Percentiles rank a stretch among this genome's conserved stretches.
These are phyloP conservation scores for Chascanopsetta lugubris DNA, from an alignment of 2,113 vertebrate genomes.

Conservation along the genomic window DNA sequence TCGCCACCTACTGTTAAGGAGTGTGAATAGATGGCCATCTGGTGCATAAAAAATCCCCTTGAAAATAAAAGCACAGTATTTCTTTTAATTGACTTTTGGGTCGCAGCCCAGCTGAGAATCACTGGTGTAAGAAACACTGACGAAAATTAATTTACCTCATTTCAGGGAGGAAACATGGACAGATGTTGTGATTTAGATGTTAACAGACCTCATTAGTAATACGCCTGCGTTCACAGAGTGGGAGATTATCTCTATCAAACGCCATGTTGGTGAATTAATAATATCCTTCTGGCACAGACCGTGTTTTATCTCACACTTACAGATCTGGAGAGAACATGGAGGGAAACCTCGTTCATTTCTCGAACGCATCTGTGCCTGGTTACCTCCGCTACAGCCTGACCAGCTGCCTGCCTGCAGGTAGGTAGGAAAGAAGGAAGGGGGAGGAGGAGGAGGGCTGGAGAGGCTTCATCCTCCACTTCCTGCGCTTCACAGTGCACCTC, in stretches of 20 bases:
- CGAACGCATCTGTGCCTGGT: slow-evolving; percentile 13
- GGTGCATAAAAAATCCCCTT: too few relatives aligned
- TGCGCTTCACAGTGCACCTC: slow-evolving; percentile 56
- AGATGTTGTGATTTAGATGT: slow-evolving; percentile 72
- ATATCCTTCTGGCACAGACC: slow-evolving; percentile 46
- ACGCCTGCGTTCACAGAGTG: slow-evolving; percentile 34
- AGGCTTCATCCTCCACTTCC: slow-evolving; percentile 60
- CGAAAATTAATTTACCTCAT: slow-evolving; percentile 74
- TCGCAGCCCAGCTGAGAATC: too few relatives aligned
- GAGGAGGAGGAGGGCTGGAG: slow-evolving; percentile 13
- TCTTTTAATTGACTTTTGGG: too few relatives aligned
- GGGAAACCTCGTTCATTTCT: slow-evolving; percentile 28
- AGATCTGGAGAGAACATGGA: slow-evolving; percentile 43
- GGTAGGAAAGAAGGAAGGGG: slow-evolving; percentile 18
- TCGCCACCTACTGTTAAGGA: too few relatives aligned
- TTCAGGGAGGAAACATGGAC: slow-evolving; percentile 69
- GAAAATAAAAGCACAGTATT: too few relatives aligned
- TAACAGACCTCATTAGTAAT: slow-evolving; percentile 68
- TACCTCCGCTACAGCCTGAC: slow-evolving; percentile 13
- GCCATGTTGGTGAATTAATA: slow-evolving; percentile 57
- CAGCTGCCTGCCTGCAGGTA: slow-evolving; percentile 4
- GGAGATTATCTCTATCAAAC: slow-evolving; percentile 52
- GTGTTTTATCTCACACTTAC: slow-evolving; percentile 26
- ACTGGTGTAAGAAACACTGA: slow-evolving; percentile 50
- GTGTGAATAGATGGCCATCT: too few relatives aligned